Evolutionary conservation across 1,140 invertebrate genomes (phyloP).

Genomic region (Proales similis): DNA sequence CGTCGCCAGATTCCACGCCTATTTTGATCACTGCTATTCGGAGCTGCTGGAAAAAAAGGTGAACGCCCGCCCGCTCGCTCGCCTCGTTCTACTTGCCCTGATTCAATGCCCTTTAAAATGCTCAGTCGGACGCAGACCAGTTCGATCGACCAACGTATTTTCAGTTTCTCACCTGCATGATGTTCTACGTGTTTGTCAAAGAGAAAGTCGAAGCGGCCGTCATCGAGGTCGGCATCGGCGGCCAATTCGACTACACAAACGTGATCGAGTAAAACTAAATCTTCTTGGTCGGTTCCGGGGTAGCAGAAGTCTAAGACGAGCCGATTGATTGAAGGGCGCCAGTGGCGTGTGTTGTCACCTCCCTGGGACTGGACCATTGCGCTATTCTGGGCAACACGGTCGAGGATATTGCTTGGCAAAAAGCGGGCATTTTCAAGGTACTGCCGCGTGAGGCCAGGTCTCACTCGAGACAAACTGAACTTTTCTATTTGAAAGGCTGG

Average conservation of each 20-base stretch:
- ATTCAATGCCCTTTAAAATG: background rate
- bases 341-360: constrained; percentile 77
- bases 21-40: constrained; percentile 64
- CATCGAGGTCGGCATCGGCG: constrained; percentile 94
- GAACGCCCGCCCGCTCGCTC: background rate
- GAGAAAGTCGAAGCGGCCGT: constrained; percentile 83
- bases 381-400: constrained; percentile 73
- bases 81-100: background rate
- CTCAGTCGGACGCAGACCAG: constrained; percentile 39
- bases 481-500: constrained; percentile 16
- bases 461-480: background rate
- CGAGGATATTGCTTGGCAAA: constrained; percentile 81
- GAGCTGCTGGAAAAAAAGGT: constrained; percentile 20
- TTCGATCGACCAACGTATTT: constrained; percentile 80
- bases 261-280: constrained; percentile 61
- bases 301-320: background rate
- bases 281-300: background rate
- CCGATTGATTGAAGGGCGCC: constrained; percentile 57
- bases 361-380: constrained; percentile 80
- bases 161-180: constrained; percentile 81
- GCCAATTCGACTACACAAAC: constrained; percentile 88
- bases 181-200: constrained; percentile 76
- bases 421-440: constrained; percentile 87
- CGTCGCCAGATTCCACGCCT: constrained; percentile 64
- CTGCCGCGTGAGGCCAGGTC: no score